These are phyloP conservation scores for Mimachlamys varia DNA, from an alignment of 2,888 invertebrate genomes.

Conservation along the genomic window DNA sequence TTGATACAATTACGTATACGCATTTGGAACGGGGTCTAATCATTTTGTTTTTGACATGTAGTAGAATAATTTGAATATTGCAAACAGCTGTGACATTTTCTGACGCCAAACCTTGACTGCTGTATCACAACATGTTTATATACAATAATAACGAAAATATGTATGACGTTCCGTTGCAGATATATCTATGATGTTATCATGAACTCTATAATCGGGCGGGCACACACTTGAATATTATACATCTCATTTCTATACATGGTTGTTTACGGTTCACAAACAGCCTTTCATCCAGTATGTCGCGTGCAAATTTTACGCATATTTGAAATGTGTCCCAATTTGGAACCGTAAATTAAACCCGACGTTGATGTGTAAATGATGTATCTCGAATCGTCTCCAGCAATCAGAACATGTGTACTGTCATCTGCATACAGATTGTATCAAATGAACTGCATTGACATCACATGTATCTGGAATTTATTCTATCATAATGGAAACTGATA, in stretches of 20 bases:
- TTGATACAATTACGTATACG: not conserved
- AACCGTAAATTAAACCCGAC: not conserved
- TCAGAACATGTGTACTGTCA: not conserved
- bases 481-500: too few relatives aligned
- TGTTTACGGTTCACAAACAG: not conserved
- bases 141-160: conserved; percentile 23
- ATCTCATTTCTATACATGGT: not conserved
- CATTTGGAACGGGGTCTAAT: not conserved
- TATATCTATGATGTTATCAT: not conserved
- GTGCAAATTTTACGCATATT: conserved; percentile 28
- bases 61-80: not conserved
- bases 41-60: not conserved
- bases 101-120: not conserved
- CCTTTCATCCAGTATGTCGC: conserved; percentile 7
- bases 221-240: not conserved
- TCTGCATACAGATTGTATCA: too few relatives aligned
- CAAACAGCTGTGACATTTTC: conserved; percentile 5
- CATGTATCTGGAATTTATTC: too few relatives aligned
- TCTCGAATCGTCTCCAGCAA: not conserved
- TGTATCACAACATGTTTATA: not conserved
- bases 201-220: not conserved
- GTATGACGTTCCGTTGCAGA: not conserved
- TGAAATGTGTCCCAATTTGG: conserved; percentile 25
- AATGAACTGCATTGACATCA: too few relatives aligned
- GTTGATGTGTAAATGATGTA: not conserved